Conservation (phyloP, 2,113 vertebrate species). For the Euleptes europaea region DNA sequence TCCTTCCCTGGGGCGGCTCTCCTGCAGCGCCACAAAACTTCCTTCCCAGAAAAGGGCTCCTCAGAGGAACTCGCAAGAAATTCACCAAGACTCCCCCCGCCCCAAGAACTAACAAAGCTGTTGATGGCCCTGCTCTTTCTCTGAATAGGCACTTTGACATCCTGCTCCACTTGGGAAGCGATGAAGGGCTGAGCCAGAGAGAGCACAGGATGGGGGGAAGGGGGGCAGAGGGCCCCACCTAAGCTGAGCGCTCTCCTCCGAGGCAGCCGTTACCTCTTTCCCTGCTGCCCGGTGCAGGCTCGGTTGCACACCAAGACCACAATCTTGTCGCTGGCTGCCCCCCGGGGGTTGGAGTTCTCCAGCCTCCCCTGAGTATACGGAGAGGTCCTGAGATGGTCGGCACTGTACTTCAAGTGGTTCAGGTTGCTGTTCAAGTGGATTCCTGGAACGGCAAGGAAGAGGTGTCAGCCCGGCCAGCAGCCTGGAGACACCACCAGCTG, state of each 20-base stretch:
- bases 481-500: too few relatives aligned
- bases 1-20: too few relatives aligned
- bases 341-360: constrained; percentile 58
- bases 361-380: constrained; percentile 78
- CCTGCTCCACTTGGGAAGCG: background rate
- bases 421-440: constrained; percentile 94
- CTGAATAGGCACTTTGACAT: too few relatives aligned
- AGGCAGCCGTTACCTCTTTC: constrained; percentile 81
- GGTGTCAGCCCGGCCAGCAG: background rate
- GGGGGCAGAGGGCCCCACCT: too few relatives aligned
- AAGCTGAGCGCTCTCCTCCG: too few relatives aligned
- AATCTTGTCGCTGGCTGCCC: constrained; percentile 78
- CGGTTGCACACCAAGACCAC: constrained; percentile 94
- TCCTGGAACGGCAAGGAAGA: constrained; percentile 68
- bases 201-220: background rate
- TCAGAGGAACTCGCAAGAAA: too few relatives aligned
- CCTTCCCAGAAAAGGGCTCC: too few relatives aligned
- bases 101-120: too few relatives aligned
- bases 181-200: background rate
- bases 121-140: too few relatives aligned
- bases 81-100: too few relatives aligned
- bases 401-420: constrained; percentile 91
- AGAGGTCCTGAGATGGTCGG: constrained; percentile 82
- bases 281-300: constrained; percentile 93
- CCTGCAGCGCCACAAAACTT: too few relatives aligned